Evolutionary conservation across 2,113 vertebrate genomes (phyloP).

Genomic region (Sphyrna mokarran): DNA sequence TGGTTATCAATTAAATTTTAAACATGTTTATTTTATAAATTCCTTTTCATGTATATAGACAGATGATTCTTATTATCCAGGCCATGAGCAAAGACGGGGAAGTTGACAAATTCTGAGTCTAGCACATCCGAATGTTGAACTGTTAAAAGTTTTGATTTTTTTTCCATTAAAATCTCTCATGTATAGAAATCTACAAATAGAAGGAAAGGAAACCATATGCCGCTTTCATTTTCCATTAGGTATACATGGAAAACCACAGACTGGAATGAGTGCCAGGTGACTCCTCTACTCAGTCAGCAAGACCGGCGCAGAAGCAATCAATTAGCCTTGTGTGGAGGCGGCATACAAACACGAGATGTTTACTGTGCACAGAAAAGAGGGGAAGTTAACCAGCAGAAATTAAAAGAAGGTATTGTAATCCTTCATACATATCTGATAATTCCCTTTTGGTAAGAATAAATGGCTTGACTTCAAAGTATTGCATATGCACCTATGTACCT

Average conservation of each 20-base stretch:
- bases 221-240: constrained; percentile 51
- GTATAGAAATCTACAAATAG: background rate
- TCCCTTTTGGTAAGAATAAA: background rate
- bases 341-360: constrained; percentile 78
- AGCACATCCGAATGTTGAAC: background rate
- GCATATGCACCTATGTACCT: background rate
- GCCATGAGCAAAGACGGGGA: no score
- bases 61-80: background rate
- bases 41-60: background rate
- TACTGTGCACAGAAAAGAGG: constrained; percentile 71
- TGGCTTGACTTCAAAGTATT: background rate
- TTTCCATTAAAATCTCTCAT: background rate
- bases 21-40: background rate
- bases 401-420: constrained; percentile 70
- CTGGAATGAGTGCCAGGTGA: constrained; percentile 78
- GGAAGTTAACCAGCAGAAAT: constrained; percentile 47
- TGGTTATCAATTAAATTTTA: background rate
- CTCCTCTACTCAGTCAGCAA: constrained; percentile 70
- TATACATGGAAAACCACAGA: constrained; percentile 83
- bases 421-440: background rate
- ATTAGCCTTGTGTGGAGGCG: constrained; percentile 71
- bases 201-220: constrained; percentile 11
- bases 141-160: background rate
- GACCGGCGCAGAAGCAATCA: constrained; percentile 55
- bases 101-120: background rate